Evolutionary conservation across 2,888 invertebrate species (phyloP).

Genomic region (Sthenelais limicola): DNA sequence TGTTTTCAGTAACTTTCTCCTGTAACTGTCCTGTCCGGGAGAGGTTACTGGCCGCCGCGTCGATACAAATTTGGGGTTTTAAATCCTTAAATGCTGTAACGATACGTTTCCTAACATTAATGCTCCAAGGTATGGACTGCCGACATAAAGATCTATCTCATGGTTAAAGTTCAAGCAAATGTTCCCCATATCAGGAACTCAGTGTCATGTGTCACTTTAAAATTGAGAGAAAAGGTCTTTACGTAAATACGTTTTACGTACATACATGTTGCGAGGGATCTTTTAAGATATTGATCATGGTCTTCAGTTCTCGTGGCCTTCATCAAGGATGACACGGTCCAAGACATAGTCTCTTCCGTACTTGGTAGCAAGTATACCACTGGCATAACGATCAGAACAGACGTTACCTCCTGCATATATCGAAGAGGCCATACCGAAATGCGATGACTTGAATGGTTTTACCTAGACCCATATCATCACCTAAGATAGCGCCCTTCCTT

Average conservation of each 20-base stretch:
- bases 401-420: constrained; percentile 67
- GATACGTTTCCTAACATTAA: too few relatives aligned
- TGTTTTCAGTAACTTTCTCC: constrained; percentile 90
- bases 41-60: too few relatives aligned
- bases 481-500: constrained; percentile 73
- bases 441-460: constrained; percentile 73
- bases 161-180: too few relatives aligned
- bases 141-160: too few relatives aligned
- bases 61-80: too few relatives aligned
- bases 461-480: constrained; percentile 74
- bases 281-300: constrained; percentile 75
- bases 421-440: constrained; percentile 72
- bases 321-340: constrained; percentile 73
- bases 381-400: constrained; percentile 72
- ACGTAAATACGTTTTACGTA: constrained; percentile 73
- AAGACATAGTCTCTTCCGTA: constrained; percentile 67
- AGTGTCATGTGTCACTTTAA: too few relatives aligned
- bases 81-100: too few relatives aligned
- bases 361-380: constrained; percentile 61
- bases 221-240: too few relatives aligned
- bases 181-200: too few relatives aligned
- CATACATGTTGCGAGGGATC: constrained; percentile 69
- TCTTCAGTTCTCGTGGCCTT: constrained; percentile 90
- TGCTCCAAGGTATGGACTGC: too few relatives aligned
- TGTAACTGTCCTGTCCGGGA: constrained; percentile 92